Base-by-base conservation (phyloP, 2,113 vertebrate species). In the Ariopsis seemanni region DNA sequence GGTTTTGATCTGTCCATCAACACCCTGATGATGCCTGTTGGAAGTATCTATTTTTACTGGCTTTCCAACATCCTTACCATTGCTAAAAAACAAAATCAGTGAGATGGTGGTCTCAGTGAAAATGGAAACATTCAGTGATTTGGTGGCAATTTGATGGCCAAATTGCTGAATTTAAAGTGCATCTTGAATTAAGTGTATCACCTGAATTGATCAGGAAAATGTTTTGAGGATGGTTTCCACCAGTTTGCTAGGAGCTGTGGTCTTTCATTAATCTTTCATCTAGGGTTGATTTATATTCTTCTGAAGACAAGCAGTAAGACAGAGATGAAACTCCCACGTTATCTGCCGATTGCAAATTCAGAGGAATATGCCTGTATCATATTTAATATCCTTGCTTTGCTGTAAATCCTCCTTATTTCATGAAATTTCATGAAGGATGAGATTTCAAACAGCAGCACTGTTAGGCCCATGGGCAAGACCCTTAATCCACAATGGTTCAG, bases 381-480 rank as follows among this genome's bases (percentile, higher is more conserved):
- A 74, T 20, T 74, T 20, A 42, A 20, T 18, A 4, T 48, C 72
- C 6, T 75, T 9, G 30, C 69, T 3, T 42, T 42, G 30, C 42
- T 72, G 30, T 72, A 9, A 9, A 72, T 42, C 42, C 42, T 42
- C 42, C 42, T 42, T 42, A 42, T 42, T 42, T 42, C 42, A 42
- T 42, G 42, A 42, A 42, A 42, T 42, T 42, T 42, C 57, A 60
- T 5, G 17, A 34, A 81, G 10, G 17, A 34, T 57, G 18, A 17
- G 11, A 62, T 62, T 82, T 48, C 55, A 82, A 81, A 82, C 58
- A 27, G n/a, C 58, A 63, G 57, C 27, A 60, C 57, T 42, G 79
- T 17, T 10, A 20, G 30, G 20, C 58, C 79, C 57, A 10, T 82
- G 55, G 63, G 80, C 42, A 50, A 62, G 25, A 82, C 18, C 12